Base-by-base conservation (phyloP, 2,888 invertebrate species). In the Eupithecia tripunctaria region DNA sequence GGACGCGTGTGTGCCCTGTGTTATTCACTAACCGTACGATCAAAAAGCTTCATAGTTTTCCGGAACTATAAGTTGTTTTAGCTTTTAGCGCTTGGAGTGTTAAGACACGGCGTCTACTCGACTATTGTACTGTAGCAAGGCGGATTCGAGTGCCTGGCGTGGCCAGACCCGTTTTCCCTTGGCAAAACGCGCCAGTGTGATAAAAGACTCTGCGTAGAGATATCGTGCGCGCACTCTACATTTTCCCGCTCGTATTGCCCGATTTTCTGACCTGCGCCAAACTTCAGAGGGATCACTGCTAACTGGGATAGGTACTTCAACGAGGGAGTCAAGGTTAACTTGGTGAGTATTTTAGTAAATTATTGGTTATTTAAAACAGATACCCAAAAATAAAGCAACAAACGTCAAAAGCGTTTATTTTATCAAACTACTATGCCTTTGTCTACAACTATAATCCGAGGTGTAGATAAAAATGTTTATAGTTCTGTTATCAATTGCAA, bases 161-260 rank as follows among this genome's bases (percentile, higher is more conserved):
- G 18, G 7, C 60, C 29, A 60, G 60, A 60, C 60, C 60, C 29
- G 10, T 18, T 29, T 60, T 29, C 60, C 29, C 18, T 60, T 29
- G 32, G 25, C 64, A 32, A 36, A 32, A 36, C 27, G 71, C 79
- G 76, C 71, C 80, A 81, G 80, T 80, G 68, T 76, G 78, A 75
- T 75, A 71, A 73, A 59, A 47, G 70, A n/a, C 76, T 68, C 67
- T 59, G 75, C 36, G 56, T 27, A 41, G 72, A 69, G 64, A 75
- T 68, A 70, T 78, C 81, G 79, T 72, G 75, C 71, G 74, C 65
- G 56, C 70, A 32, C 47, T 60, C 47, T 25, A 51, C 43, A 12
- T 71, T 78, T 75, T 76, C 76, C 71, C 78, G 75, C 78, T 29
- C 47, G 36, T 63, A 70, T 79, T 74, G 76, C 71, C 75, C 78